Conservation (phyloP, 2,797 vertebrate genomes). For the Adelosebastes latens region DNA sequence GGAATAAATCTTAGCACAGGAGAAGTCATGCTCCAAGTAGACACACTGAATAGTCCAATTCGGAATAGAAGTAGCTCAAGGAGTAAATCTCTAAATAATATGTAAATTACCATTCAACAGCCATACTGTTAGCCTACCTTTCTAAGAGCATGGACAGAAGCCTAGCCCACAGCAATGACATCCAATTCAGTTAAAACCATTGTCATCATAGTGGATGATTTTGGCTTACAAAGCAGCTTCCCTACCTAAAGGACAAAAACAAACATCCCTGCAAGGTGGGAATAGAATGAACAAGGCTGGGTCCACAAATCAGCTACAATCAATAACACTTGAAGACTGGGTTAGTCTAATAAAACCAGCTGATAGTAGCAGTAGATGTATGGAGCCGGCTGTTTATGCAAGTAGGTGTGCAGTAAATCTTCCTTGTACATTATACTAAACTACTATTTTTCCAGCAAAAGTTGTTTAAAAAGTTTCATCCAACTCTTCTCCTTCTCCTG, state of each 20-base stretch:
- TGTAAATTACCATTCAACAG: conserved; percentile 8
- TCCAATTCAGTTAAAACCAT: background rate
- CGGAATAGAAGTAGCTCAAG: background rate
- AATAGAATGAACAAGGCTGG: background rate
- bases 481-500: background rate
- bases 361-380: background rate
- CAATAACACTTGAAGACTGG: background rate
- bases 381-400: background rate
- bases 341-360: background rate
- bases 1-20: conserved; percentile 13
- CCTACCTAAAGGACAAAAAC: background rate
- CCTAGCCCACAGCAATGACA: background rate
- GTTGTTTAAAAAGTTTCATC: background rate
- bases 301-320: background rate
- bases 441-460: background rate
- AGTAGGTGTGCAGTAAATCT: background rate
- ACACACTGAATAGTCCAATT: background rate
- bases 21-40: background rate
- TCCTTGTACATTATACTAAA: background rate
- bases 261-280: conserved; percentile 4
- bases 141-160: background rate
- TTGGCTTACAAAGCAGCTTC: background rate
- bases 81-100: conserved; percentile 3
- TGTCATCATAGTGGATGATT: background rate
- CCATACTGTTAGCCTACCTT: background rate